Conservation (phyloP, 2,797 vertebrate genomes). For the Sylvia borin region DNA sequence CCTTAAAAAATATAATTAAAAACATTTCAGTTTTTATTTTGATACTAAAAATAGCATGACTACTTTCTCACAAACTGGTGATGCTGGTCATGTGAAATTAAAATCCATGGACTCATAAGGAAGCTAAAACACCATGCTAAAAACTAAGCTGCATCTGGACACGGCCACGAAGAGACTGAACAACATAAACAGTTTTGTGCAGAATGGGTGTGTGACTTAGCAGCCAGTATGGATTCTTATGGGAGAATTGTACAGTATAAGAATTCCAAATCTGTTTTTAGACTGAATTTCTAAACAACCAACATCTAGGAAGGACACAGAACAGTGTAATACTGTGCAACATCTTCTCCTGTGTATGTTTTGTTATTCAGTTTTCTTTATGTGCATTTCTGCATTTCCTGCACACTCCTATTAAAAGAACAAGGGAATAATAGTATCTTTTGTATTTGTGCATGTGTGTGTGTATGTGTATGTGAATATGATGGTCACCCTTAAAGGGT, state of each 20-base stretch:
- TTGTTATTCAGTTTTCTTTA: background rate
- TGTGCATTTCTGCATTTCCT: background rate
- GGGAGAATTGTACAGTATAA: background rate
- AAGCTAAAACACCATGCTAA: background rate
- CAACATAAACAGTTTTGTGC: background rate
- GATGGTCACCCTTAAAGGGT: background rate
- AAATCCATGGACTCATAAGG: background rate
- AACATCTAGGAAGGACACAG: background rate
- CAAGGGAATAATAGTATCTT: background rate
- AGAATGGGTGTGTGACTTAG: background rate
- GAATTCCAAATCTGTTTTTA: background rate
- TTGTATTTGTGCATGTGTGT: background rate
- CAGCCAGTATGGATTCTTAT: background rate
- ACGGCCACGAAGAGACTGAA: background rate
- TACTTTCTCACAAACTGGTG: background rate
- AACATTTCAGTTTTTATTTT: background rate
- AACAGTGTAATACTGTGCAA: background rate
- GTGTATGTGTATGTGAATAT: background rate
- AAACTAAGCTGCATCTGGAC: background rate
- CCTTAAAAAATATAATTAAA: background rate
- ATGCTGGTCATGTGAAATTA: background rate
- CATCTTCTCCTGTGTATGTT: background rate
- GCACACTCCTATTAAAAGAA: background rate
- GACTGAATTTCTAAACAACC: background rate
- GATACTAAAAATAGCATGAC: background rate